These are phyloP conservation scores for Dendroctonus valens DNA, from an alignment of 1,140 invertebrate genomes.

Conservation along the genomic window DNA sequence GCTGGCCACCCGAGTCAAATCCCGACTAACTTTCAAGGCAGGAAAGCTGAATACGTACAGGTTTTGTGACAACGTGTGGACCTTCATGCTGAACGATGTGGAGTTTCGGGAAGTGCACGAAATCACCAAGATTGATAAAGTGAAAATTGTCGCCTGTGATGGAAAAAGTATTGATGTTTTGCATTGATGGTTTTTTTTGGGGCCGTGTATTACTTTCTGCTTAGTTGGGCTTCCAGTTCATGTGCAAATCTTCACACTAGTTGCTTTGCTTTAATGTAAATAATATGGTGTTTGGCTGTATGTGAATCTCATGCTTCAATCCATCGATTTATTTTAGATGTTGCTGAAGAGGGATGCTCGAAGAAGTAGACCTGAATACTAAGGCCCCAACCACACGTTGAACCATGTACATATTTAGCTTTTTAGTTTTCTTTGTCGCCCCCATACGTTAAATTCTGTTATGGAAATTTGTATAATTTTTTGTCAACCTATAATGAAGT, in stretches of 20 bases:
- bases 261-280: background rate
- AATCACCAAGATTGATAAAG: slow-evolving; percentile 92
- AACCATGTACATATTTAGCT: no score
- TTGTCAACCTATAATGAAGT: no score
- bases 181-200: background rate
- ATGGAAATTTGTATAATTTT: no score
- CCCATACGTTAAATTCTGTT: no score
- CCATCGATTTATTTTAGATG: slow-evolving; percentile 26
- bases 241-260: background rate
- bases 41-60: slow-evolving; percentile 97
- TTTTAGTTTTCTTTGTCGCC: no score
- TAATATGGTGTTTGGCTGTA: background rate
- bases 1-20: slow-evolving; percentile 88
- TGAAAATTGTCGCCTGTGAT: slow-evolving; percentile 99
- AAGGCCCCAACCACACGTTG: no score
- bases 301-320: background rate
- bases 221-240: background rate
- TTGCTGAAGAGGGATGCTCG: slow-evolving; percentile 34
- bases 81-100: slow-evolving; percentile 98
- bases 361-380: slow-evolving; percentile 21
- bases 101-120: slow-evolving; percentile 97
- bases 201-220: background rate
- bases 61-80: slow-evolving; percentile 99
- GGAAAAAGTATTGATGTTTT: slow-evolving; percentile 77
- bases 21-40: slow-evolving; percentile 91